Evolutionary conservation across 2,888 invertebrate genomes (phyloP).

Genomic region (Cantharis lateralis): DNA sequence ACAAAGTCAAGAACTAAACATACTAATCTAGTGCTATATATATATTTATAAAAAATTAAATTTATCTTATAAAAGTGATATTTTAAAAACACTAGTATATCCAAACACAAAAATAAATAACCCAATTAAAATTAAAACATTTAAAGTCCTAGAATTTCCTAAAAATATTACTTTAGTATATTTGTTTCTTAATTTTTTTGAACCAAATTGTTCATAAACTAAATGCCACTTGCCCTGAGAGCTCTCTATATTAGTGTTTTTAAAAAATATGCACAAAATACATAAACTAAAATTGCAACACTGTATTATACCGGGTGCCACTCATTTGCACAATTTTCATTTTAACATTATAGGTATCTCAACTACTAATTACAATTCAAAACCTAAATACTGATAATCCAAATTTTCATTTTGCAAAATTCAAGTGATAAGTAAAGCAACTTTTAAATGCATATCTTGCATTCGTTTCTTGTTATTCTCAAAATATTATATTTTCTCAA

Average conservation of each 20-base stretch:
- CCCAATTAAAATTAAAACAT: not conserved
- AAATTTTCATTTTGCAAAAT: constrained; percentile 1
- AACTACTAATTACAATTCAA: not conserved
- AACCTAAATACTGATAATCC: constrained; percentile 3
- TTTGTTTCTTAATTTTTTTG: constrained; percentile 8
- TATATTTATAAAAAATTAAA: constrained; percentile 14
- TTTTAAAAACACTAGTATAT: constrained; percentile 30
- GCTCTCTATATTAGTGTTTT: constrained; percentile 30
- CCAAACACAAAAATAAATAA: constrained; percentile 5
- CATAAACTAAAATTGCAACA: constrained; percentile 27
- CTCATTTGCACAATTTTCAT: constrained; percentile 13
- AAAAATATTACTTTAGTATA: not conserved
- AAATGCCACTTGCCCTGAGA: constrained; percentile 25
- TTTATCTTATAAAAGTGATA: constrained; percentile 10
- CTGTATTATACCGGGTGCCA: constrained; percentile 19
- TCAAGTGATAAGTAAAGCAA: constrained; percentile 5
- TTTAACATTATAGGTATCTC: not conserved
- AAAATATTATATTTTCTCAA: not conserved
- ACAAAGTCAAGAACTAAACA: constrained; percentile 20
- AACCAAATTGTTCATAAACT: constrained; percentile 21
- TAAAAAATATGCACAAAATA: constrained; percentile 16
- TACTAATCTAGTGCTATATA: constrained; percentile 15
- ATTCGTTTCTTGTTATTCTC: not conserved
- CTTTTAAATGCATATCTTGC: not conserved
- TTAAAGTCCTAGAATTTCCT: constrained; percentile 20